Base-by-base conservation (phyloP, 2,888 invertebrate species). In the Rapana venosa region DNA sequence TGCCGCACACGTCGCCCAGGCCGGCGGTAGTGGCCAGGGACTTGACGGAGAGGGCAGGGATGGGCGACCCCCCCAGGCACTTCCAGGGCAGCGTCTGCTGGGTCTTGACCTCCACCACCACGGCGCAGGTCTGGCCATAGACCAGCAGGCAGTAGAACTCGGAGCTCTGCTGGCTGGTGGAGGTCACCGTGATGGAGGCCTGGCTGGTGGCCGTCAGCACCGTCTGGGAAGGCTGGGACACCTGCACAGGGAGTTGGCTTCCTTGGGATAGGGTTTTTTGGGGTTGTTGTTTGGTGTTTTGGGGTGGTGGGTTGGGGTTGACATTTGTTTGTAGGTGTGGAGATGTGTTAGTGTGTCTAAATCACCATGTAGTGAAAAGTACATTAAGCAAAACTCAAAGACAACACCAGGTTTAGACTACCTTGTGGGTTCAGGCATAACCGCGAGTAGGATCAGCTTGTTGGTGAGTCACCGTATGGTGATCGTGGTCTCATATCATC, bases 61-160 rank as follows among this genome's bases (percentile, higher is more conserved):
- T 74, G 20, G 22, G 58, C 32, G 13, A 0, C n/a, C 87, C 87
- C 15, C 81, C 90, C 30, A 90, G 81, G 79, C 92, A 92, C 87
- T 92, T 91, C 84, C 92, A 90, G 13, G 90, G 90, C 4, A 30
- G 20, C 26, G 36, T 56, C 66, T 90, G 87, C 0, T 36, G n/a
- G 20, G 87, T 91, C 11, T 86, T 79, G 8, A 91, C 92, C 88
- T 92, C 87, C 15, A 93, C 87, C 35, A 88, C 61, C 15, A 93
- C 90, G 0, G 66, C 74, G 89, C 93, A 93, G 26, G 74, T 8
- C 58, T 87, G 87, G 2, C 91, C 90, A 90, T 93, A 93, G 81
- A 86, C 91, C 79, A 93, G 74, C 17, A 90, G 47, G 87, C 93
- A 93, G 90, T 93, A 93, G 66, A 91, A 89, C 1, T 88, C 84